Evolutionary conservation across 2,888 invertebrate genomes (phyloP).

Genomic region (Phymatocera aterrima): DNA sequence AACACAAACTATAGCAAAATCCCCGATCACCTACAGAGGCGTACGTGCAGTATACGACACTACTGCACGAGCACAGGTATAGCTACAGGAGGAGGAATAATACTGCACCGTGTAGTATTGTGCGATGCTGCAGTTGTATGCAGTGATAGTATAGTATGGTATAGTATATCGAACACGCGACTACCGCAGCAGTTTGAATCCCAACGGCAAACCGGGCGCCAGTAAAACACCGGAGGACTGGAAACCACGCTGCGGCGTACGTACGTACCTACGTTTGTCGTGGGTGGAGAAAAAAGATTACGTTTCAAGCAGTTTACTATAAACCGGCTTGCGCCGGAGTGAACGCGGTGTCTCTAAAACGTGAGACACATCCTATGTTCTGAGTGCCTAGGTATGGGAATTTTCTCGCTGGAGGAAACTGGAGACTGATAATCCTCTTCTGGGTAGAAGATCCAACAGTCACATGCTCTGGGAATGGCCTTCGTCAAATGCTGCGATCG

Average conservation of each 20-base stretch:
- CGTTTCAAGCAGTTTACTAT: constrained; percentile 36
- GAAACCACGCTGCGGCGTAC: too few relatives aligned
- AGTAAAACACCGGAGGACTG: background rate
- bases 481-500: background rate
- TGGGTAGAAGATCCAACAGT: background rate
- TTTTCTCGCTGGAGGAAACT: background rate
- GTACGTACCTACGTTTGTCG: too few relatives aligned
- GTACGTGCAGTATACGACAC: too few relatives aligned
- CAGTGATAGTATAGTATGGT: constrained; percentile 5
- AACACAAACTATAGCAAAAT: constrained; percentile 36
- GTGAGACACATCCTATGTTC: background rate
- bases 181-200: constrained; percentile 31
- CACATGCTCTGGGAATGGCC: background rate
- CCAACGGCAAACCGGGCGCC: constrained; percentile 41
- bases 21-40: constrained; percentile 3
- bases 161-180: constrained; percentile 24
- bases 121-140: too few relatives aligned
- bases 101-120: background rate
- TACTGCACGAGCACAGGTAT: too few relatives aligned
- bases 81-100: background rate
- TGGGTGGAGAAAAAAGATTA: constrained; percentile 43
- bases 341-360: background rate
- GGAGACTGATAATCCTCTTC: background rate
- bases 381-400: background rate
- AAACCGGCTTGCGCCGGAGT: constrained; percentile 35